These are phyloP conservation scores for Limnephilus rhombicus DNA, from an alignment of 2,888 invertebrate genomes.

Conservation along the genomic window DNA sequence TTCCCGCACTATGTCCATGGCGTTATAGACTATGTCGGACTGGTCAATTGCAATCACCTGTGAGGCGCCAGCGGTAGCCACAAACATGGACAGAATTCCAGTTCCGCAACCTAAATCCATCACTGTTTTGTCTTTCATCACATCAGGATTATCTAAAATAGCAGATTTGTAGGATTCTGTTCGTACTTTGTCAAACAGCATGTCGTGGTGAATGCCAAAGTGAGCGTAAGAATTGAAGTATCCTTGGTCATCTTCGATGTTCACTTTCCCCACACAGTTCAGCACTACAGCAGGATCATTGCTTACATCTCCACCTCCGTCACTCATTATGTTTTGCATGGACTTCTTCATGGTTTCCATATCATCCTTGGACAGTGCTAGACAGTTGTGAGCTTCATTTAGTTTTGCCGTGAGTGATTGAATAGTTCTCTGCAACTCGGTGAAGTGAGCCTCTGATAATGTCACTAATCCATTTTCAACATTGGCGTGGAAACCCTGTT, in stretches of 20 bases:
- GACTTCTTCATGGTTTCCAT: slow-evolving; percentile 80
- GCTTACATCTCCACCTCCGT: slow-evolving; percentile 68
- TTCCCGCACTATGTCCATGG: slow-evolving; percentile 95
- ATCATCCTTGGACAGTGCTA: slow-evolving; percentile 80
- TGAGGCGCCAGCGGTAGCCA: slow-evolving; percentile 94
- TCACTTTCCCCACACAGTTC: slow-evolving; percentile 73
- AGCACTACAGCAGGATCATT: slow-evolving; percentile 71
- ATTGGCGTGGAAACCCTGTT: slow-evolving; percentile 77
- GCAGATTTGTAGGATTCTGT: slow-evolving; percentile 93
- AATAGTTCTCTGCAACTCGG: slow-evolving; percentile 80
- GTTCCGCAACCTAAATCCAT: slow-evolving; percentile 99
- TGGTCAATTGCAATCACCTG: slow-evolving; percentile 96
- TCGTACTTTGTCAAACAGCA: slow-evolving; percentile 92
- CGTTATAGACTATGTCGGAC: slow-evolving; percentile 96
- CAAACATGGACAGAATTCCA: slow-evolving; percentile 98
- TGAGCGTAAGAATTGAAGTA: slow-evolving; percentile 93
- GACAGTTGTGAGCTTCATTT: slow-evolving; percentile 78
- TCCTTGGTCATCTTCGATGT: slow-evolving; percentile 83
- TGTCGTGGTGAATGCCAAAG: slow-evolving; percentile 95
- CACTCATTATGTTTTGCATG: slow-evolving; percentile 78
- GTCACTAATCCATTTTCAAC: slow-evolving; percentile 81
- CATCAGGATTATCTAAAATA: slow-evolving; percentile 84
- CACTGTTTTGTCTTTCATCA: slow-evolving; percentile 87
- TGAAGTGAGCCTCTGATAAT: slow-evolving; percentile 79
- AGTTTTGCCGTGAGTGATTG: slow-evolving; percentile 78